Percentiles rank a stretch among this genome's conserved stretches.
Evolutionary conservation across 2,113 vertebrate species (phyloP).

Genomic region (Ageneiosus marmoratus): DNA sequence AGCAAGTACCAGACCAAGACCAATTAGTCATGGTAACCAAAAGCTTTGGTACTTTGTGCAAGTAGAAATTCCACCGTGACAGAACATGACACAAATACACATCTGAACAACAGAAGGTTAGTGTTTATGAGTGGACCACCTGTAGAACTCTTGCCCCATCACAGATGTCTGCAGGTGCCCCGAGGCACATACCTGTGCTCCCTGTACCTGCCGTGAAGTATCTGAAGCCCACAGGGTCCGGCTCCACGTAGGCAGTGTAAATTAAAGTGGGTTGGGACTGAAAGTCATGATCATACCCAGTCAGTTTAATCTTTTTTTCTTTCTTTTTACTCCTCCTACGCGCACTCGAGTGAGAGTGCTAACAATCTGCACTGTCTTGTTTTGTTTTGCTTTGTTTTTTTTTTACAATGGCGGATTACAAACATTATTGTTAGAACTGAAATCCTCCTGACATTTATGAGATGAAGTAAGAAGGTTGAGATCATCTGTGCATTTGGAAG

Average conservation of each 20-base stretch:
- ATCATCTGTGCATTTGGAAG: constrained; percentile 20
- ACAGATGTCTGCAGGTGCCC: constrained; percentile 23
- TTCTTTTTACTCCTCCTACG: constrained; percentile 33
- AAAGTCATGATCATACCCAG: constrained; percentile 14
- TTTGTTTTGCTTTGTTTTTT: neutral
- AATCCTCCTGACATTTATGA: constrained; percentile 29
- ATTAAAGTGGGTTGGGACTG: constrained; percentile 38
- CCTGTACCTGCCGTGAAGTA: constrained; percentile 51
- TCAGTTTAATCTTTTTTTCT: constrained; percentile 7
- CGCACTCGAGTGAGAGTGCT: neutral
- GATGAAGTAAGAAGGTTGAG: constrained; percentile 24
- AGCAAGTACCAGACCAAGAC: neutral
- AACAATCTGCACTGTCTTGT: constrained; percentile 19
- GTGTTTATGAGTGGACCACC: neutral
- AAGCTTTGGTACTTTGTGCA: neutral
- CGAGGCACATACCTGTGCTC: constrained; percentile 38
- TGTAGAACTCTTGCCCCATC: neutral
- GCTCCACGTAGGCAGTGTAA: constrained; percentile 53
- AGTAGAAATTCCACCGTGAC: neutral
- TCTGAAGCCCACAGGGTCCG: constrained; percentile 52
- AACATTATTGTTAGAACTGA: constrained; percentile 14
- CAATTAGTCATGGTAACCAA: neutral
- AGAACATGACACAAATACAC: neutral
- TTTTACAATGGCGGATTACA: neutral
- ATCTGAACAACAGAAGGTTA: neutral